Evolutionary conservation across 2,888 invertebrate species (phyloP).

Genomic region (Andrena trimmerana): DNA sequence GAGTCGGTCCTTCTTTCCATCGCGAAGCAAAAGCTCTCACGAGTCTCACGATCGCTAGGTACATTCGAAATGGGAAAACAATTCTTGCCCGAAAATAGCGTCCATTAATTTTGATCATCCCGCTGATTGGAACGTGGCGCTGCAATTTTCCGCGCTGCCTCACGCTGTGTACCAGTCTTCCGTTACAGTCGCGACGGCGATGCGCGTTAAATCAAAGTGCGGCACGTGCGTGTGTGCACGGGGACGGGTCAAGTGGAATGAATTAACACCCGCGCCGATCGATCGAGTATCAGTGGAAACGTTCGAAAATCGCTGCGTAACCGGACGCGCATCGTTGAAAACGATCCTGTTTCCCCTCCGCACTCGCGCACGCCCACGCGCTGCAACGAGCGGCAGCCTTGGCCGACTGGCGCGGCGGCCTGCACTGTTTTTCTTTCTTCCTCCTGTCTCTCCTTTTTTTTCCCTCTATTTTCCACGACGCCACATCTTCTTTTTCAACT

Average conservation of each 20-base stretch:
- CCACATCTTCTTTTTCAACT: conserved; percentile 51
- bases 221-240: background rate
- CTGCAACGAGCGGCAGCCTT: conserved; percentile 57
- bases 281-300: conserved; percentile 5
- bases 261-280: background rate
- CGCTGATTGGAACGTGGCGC: conserved; percentile 2
- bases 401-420: conserved; percentile 62
- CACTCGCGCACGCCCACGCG: conserved; percentile 57
- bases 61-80: background rate
- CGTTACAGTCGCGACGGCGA: conserved; percentile 5
- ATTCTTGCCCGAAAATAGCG: conserved; percentile 18
- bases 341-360: conserved; percentile 15
- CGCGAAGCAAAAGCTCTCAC: background rate
- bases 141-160: conserved; percentile 7
- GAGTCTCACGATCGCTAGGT: background rate
- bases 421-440: conserved; percentile 55
- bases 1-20: background rate
- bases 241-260: conserved; percentile 3
- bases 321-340: background rate
- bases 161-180: conserved; percentile 13
- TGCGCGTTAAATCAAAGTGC: conserved; percentile 9
- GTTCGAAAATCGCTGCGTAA: conserved; percentile 15
- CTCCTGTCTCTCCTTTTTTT: conserved; percentile 33
- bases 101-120: background rate
- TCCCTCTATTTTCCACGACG: conserved; percentile 47